phyloP scores from a whole-genome alignment of 35 echinoderm and acorn worm genomes.

The Ophiothrix spiculata region DNA sequence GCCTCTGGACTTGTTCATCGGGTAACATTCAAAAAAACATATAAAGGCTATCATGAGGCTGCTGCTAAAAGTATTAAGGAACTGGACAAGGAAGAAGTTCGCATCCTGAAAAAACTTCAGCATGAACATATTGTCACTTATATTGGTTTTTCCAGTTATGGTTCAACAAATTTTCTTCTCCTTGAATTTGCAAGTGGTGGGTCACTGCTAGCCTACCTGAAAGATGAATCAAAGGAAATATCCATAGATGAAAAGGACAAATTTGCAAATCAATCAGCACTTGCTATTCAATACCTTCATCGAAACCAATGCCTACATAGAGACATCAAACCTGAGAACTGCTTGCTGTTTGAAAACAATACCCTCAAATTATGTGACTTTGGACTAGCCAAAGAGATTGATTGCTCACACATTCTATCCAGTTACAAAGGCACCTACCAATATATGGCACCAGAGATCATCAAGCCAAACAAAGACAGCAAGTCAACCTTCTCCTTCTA shows the following conservation, averaged over 20 bases:
- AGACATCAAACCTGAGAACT: neutral
- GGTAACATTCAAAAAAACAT: neutral
- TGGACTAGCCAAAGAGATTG: neutral
- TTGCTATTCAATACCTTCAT: neutral
- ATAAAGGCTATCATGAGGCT: neutral
- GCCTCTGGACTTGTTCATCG: neutral
- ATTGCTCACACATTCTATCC: neutral
- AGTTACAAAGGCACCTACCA: neutral
- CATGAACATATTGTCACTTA: neutral
- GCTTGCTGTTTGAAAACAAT: neutral
- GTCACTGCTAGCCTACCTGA: neutral
- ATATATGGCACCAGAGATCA: neutral
- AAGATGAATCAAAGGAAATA: neutral
- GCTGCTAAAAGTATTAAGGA: neutral
- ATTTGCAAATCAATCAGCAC: neutral
- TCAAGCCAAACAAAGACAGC: neutral
- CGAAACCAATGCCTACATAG: neutral
- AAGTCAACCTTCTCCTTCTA: neutral
- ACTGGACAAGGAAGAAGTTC: neutral
- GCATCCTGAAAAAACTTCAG: neutral
- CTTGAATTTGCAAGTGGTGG: neutral
- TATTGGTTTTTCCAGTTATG: neutral
- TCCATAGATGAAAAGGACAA: neutral
- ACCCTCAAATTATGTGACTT: neutral
- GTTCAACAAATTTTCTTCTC: neutral